Base-by-base conservation (phyloP, 2,888 invertebrate genomes). In the Oegoconia quadripuncta region DNA sequence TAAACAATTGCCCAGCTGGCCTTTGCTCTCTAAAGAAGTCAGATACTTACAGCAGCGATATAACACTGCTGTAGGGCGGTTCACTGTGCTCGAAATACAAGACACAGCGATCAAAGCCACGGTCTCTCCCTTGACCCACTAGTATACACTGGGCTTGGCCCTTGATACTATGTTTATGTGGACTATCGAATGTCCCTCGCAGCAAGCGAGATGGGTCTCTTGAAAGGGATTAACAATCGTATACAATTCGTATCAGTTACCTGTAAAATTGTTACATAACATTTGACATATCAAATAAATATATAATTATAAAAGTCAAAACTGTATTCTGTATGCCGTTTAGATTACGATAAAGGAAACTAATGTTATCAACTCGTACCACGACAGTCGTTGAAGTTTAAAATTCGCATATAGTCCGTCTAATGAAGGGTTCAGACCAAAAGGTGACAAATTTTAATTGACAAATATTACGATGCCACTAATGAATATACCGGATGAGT, bases 1-100 rank as follows among this genome's bases (percentile, higher is more conserved):
- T 86, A 88, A 66, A 84, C 88, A 53, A 86, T 84, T 84, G 83
- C 59, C 74, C 69, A 83, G 88, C 88, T 50, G n/a, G 44, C 82
- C 79, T 55, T 35, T 43, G 65, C 72, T 70, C 63, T 62, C 67
- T 65, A 56, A 39, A 33, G 34, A 41, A 50, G 70, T 75, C 80
- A 84, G 84, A 79, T 80, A 81, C 74, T 50, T 69, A 75, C 87
- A 83, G 57, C 55, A 65, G 73, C 77, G 80, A 84, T 87, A 86
- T 84, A 86, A 54, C 82, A 84, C 77, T 52, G 47, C 43, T 74
- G 81, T 61, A 72, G 77, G 81, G 60, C 76, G 54, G 70, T 65
- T 58, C 64, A 60, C 64, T 63, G 64, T 41, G 50, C 67, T 74
- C 68, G 42, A 44, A 37, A 46, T 52, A 44, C 60, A 61, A 74